Base-by-base conservation (phyloP, 2,113 vertebrate species). In the Xenopus tropicalis region DNA sequence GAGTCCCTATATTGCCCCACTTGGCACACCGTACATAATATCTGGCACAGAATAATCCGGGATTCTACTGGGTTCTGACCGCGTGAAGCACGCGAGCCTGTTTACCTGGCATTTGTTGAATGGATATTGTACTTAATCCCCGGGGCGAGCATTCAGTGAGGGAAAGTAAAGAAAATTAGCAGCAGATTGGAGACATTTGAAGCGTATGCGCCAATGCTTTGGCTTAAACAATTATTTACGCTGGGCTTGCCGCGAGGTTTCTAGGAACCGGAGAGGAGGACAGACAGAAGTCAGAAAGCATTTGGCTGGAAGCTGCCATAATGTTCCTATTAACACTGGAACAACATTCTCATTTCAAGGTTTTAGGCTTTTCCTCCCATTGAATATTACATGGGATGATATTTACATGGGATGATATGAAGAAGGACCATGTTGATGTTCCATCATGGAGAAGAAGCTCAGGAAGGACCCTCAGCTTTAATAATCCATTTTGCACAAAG, bases 181-280 rank as follows among this genome's bases (percentile, higher is more conserved):
- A 29, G 59, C 58, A 82, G 77, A 79, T 66, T 1, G 61, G 13
- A 11, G 68, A 63, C 74, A 69, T 72, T 67, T 77, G 61, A 59
- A 0, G 2, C 63, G 29, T 20, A 61, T 80, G 79, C 21, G 1
- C 68, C 1, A 0, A 42, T 61, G 51, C 67, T 54, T 61, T 0
- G 0, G 61, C 22, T 24, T 79, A 29, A 70, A 63, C 80, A 82
- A 81, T 78, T 74, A 48, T 48, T 48, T 48, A 48, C 46, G 46
- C 46, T 48, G 46, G 46, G 46, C 4, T 48, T 48, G 46, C 46
- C 3, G 16, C 14, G 46, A 13, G 16, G 46, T 48, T 48, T 17
- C 12, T 48, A 48, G 12, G 16, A 48, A 48, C 13, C 16, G 46
- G 46, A 14, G 46, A 48, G 46, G 4, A 48, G 46, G 46, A 48